Percentiles rank a stretch among this genome's conserved stretches.
These are phyloP conservation scores for Bombus superbus DNA, from an alignment of 1,140 invertebrate species.

Conservation along the genomic window DNA sequence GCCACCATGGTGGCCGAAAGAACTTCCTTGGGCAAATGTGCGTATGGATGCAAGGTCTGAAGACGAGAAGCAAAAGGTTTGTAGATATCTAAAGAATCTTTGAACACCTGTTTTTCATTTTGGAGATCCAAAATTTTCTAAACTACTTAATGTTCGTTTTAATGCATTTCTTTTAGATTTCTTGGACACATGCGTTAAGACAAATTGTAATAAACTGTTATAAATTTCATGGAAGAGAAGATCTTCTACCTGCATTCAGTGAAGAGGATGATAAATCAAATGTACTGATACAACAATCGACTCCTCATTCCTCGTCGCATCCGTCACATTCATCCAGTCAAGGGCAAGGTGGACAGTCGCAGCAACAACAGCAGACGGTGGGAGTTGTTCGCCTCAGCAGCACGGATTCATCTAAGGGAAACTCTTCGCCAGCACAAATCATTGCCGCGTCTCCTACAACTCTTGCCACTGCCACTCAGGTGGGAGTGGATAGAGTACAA, in stretches of 20 bases:
- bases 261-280: constrained; percentile 93
- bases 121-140: not conserved
- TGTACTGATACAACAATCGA: constrained; percentile 77
- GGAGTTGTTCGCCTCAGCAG: constrained; percentile 86
- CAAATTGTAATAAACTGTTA: constrained; percentile 99
- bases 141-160: not conserved
- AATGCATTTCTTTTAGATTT: constrained; percentile 88
- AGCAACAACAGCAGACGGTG: constrained; percentile 83
- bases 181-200: constrained; percentile 98
- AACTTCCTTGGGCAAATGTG: constrained; percentile 98
- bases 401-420: constrained; percentile 83
- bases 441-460: constrained; percentile 84
- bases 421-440: constrained; percentile 83
- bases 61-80: constrained; percentile 98
- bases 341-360: constrained; percentile 75
- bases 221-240: constrained; percentile 98
- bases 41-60: constrained; percentile 97
- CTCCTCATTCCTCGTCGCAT: constrained; percentile 78
- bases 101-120: constrained; percentile 3
- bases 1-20: constrained; percentile 98
- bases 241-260: constrained; percentile 96
- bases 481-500: constrained; percentile 84
- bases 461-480: constrained; percentile 86
- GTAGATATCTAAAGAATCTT: not conserved
- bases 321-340: constrained; percentile 70